Evolutionary conservation across 2,888 invertebrate genomes (phyloP), one percentile per base, ranked within the genome.

Genomic region (Drosophila histrio): DNA sequence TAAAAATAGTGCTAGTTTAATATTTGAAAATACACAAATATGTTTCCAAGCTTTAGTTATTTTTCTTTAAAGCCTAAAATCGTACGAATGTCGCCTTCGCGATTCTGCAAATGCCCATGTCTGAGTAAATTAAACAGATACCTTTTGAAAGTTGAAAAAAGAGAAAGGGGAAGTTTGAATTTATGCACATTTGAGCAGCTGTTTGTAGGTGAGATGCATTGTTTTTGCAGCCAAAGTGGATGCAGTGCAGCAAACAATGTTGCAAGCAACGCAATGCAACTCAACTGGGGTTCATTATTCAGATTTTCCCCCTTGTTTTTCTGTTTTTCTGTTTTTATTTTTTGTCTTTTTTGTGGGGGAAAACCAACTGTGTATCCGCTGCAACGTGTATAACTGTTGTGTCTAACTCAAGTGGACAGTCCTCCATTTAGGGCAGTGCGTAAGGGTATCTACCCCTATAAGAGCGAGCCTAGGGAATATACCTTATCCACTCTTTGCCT

Each of bases 361-460:
- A 7, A 34, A 15, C 21, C 13, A 21, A 9, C 24, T 22, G 17
- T 50, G 28, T 41, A 52, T 38, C 43, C 24, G 43, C 24, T 21
- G 32, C 43, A 26, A 26, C 24, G 26, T n/a, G 49, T 54, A 2
- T 30, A 43, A 32, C 34, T 53, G 24, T 53, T 53, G 41, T 53
- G 41, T 22, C 39, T 26, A 34, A 34, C 43, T 56, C 44, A 44
- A 56, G 54, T 54, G 54, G 54, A 24, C 54, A 54, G 17, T 24
- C n/a, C 28, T 22, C 32, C 15, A n/a, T 44, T 44, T 44, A 9
- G 17, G 54, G 41, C 36, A 19, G 36, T 50, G 49, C 49, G 49
- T 50, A 50, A 13, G 21, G 26, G 22, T 52, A 30, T 30, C 46
- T 46, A 8, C n/a, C 38, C 50, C 28, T 19, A 28, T 19, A 52